Base-by-base conservation (phyloP, 1,140 invertebrate species). In the Harpegnathos saltator region DNA sequence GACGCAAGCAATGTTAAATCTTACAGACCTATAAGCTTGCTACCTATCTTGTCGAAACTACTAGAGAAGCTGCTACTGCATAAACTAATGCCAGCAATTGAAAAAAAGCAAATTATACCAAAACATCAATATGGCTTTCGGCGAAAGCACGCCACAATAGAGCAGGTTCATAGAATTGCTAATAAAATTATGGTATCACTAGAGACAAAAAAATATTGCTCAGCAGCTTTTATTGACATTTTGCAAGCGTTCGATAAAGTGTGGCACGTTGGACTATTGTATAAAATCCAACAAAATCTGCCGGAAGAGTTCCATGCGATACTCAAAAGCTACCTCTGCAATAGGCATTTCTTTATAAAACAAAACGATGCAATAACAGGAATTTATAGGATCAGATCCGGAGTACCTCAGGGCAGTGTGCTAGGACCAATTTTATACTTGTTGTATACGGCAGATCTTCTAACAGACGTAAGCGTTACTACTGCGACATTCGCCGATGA, bases 91-190 rank as follows among this genome's bases (percentile, higher is more conserved):
- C 73, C 75, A 58, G 80, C 85, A 66, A 33, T 90, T 19, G 29
- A n/a, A 85, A 22, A 72, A 75, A 52, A 11, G 61, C 38, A 82
- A 4, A 12, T 87, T 7, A 87, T 91, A 15, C 54, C 89, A 1
- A 48, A 88, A 22, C 85, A 92, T n/a, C 87, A 92, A 87, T 92
- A 90, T 85, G 91, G 90, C 0, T 93, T 94, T 59, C 75, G 90
- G 7, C 56, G 56, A 14, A 29, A 85, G 14, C 88, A 91, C 24
- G 85, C 86, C 26, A 89, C 75, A 33, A 73, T 78, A 15, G 80
- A 84, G 38, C 87, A 89, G 62, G 58, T 85, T 1, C 58, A 84
- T 54, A 75, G 84, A 38, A 38, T 89, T 0, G 15, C 58, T 2
- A 66, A 54, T 19, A 65, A 52, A 58, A 89, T 89, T 24, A 24